Conservation (phyloP, 1,140 invertebrate species). For the Drosophila jambulina region DNA sequence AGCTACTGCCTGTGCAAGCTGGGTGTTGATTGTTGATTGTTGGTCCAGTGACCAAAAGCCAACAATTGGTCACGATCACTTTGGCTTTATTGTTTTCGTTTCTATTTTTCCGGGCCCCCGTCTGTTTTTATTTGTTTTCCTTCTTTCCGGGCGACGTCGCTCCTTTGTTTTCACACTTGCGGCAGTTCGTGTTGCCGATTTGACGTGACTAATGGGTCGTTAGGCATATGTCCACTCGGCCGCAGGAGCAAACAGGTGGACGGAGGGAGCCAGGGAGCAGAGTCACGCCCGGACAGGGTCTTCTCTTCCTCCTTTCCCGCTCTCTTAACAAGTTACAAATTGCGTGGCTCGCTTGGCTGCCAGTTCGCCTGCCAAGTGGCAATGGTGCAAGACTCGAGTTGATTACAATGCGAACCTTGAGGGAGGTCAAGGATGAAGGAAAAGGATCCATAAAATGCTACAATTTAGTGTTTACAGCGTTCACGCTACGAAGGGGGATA, state of each 20-base stretch:
- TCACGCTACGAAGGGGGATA: not conserved
- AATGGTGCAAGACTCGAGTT: conserved; percentile 41
- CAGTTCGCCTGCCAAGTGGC: conserved; percentile 30
- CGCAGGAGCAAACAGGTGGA: conserved; percentile 25
- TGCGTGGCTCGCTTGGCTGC: conserved; percentile 48
- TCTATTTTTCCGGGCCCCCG: conserved; percentile 5
- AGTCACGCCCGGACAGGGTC: conserved; percentile 34
- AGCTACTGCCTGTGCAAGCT: conserved; percentile 16
- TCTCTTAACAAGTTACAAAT: conserved; percentile 55
- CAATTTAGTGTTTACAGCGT: conserved; percentile 16
- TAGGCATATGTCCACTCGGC: conserved; percentile 59
- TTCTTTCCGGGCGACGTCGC: conserved; percentile 26
- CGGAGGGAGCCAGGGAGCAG: not conserved
- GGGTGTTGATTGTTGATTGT: conserved; percentile 50
- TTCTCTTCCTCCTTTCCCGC: conserved; percentile 5
- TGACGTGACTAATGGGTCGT: conserved; percentile 80
- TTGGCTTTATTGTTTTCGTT: conserved; percentile 69
- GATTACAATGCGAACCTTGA: conserved; percentile 42
- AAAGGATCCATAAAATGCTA: conserved; percentile 5
- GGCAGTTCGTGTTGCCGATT: conserved; percentile 67
- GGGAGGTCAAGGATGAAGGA: conserved; percentile 42
- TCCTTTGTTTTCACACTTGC: conserved; percentile 46
- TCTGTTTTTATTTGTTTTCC: conserved; percentile 42
- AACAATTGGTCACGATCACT: conserved; percentile 80
- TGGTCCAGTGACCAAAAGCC: conserved; percentile 49